These are phyloP conservation scores for Cantharis nigra DNA, from an alignment of 2,888 invertebrate genomes.

Conservation along the genomic window DNA sequence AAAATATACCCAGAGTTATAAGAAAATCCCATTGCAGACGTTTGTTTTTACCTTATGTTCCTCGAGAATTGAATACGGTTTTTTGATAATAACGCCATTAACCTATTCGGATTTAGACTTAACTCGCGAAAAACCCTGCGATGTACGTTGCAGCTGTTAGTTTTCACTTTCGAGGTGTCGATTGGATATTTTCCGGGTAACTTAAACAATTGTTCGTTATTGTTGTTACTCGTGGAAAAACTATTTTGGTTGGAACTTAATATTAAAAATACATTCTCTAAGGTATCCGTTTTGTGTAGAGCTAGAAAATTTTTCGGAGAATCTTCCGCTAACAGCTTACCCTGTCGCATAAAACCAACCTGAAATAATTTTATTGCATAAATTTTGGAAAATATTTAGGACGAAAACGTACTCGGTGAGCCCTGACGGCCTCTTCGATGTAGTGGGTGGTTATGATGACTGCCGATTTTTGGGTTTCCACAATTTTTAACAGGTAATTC, in stretches of 20 bases:
- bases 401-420: slow-evolving; percentile 67
- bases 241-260: slow-evolving; percentile 69
- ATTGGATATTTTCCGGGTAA: neutral
- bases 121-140: slow-evolving; percentile 20
- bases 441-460: slow-evolving; percentile 94
- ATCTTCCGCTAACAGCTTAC: slow-evolving; percentile 83
- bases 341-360: slow-evolving; percentile 90
- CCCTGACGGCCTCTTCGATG: slow-evolving; percentile 88
- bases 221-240: slow-evolving; percentile 33
- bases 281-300: slow-evolving; percentile 69
- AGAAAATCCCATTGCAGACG: neutral
- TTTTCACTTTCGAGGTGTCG: neutral
- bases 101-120: slow-evolving; percentile 33
- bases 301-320: slow-evolving; percentile 74
- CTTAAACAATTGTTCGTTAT: slow-evolving; percentile 27
- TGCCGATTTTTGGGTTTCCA: slow-evolving; percentile 71
- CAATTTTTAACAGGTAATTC: slow-evolving; percentile 76
- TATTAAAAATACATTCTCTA: slow-evolving; percentile 90
- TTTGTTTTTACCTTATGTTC: slow-evolving; percentile 29
- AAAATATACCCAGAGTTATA: slow-evolving; percentile 46
- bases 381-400: neutral
- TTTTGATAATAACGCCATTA: slow-evolving; percentile 42
- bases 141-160: slow-evolving; percentile 27
- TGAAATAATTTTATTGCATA: slow-evolving; percentile 49
- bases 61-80: slow-evolving; percentile 46